Base-by-base conservation (phyloP, 2,797 vertebrate genomes). In the Onychomys arenicola region DNA sequence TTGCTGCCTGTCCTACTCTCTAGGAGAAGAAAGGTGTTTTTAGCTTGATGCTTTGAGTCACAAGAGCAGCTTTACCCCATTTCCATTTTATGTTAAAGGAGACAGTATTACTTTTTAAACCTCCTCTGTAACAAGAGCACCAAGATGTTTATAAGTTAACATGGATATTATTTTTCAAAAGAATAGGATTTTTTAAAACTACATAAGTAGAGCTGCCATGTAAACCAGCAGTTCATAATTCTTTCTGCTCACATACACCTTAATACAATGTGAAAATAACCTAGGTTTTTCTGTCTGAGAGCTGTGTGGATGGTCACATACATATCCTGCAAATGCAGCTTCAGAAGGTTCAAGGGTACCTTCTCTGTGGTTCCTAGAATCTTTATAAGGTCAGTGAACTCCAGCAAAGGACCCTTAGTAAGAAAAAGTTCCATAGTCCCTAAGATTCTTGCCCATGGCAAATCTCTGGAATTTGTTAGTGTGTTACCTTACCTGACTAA, bases 61-160 rank as follows among this genome's bases (percentile, higher is more conserved):
- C 40, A 63, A 17, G 71, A 82, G 61, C 61, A 94, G 21, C 16
- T 25, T 90, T 75, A 52, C 34, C 49, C 27, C 81, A 69, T 85
- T 21, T 57, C 75, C 25, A n/a, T n/a, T n/a, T 85, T 49, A 73
- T 85, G 43, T 92, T 78, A 80, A 92, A 23, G 14, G 88, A 29
- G n/a, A 77, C 52, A 34, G 32, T 43, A 8, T 69, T 84, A 32
- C 55, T 84, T 81, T 55, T 91, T 75, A 85, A 88, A 80, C 19
- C 52, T 40, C 85, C 83, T 90, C 59, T 88, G n/a, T 85, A 96
- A 43, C 3, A 80, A 96, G 61, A 94, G 6, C 46, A 93, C 87
- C n/a, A 94, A 88, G 43, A 76, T 95, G 37, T 85, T 88, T 93
- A 82, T 89, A 85, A 76, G 78, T 88, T 80, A 90, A 91, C 57